phyloP scores from a whole-genome alignment of 2,113 vertebrate species.

The Dinomys branickii region DNA sequence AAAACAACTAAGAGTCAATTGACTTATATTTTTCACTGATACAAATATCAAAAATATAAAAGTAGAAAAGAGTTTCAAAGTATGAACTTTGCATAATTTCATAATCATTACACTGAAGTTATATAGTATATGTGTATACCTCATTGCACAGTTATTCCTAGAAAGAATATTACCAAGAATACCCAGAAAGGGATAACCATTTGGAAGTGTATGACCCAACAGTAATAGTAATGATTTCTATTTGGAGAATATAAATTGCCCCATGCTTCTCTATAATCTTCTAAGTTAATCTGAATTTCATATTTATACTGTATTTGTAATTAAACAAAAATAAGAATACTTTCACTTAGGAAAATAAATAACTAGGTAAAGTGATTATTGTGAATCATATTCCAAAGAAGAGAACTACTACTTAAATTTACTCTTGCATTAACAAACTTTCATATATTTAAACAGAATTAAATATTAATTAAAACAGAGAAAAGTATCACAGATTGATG shows the following conservation, averaged over 20 bases:
- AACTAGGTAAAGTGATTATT: not conserved
- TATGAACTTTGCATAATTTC: not conserved
- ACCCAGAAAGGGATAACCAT: not conserved
- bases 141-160: not conserved
- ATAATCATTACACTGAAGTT: not conserved
- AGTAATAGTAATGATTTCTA: not conserved
- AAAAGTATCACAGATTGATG: not conserved
- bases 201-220: not conserved
- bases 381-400: not conserved
- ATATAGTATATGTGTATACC: not conserved
- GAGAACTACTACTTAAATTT: not conserved
- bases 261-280: not conserved
- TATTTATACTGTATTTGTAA: not conserved
- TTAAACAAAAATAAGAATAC: not conserved
- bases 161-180: not conserved
- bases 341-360: conserved; percentile 26
- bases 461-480: not conserved
- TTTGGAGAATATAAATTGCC: not conserved
- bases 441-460: not conserved
- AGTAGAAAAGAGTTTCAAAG: not conserved
- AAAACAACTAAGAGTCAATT: not conserved
- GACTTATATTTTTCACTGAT: not conserved
- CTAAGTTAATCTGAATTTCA: not conserved
- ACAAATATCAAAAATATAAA: not conserved
- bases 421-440: not conserved